A percentile compares a stretch with the other conserved stretches of the same genome.
Evolutionary conservation across 2,797 vertebrate species (phyloP).

Genomic region (Myotis findleyi): DNA sequence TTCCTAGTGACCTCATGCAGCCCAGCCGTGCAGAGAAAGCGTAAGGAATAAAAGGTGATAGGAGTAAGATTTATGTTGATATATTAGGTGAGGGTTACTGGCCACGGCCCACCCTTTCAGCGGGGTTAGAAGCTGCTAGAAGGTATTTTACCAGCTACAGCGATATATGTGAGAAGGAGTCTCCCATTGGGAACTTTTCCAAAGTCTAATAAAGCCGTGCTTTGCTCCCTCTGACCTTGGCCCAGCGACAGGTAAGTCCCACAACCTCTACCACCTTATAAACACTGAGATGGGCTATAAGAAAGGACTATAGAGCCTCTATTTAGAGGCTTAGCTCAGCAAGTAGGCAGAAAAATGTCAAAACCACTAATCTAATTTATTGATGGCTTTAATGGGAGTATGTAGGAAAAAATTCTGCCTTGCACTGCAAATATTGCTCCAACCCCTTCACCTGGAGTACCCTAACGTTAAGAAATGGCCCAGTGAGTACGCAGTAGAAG

Average conservation of each 20-base stretch:
- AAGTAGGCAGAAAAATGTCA: constrained; percentile 90
- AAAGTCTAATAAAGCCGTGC: constrained; percentile 89
- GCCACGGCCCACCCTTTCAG: constrained; percentile 51
- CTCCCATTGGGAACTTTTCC: constrained; percentile 87
- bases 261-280: constrained; percentile 90
- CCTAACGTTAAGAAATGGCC: constrained; percentile 69
- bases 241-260: constrained; percentile 87
- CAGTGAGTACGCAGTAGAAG: constrained; percentile 34
- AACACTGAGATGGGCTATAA: constrained; percentile 90
- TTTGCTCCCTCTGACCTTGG: constrained; percentile 89
- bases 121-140: constrained; percentile 85
- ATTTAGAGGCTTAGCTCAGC: constrained; percentile 88
- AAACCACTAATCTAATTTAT: constrained; percentile 90
- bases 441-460: constrained; percentile 72
- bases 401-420: constrained; percentile 84
- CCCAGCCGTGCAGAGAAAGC: constrained; percentile 63
- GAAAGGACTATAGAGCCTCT: constrained; percentile 88
- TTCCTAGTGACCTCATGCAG: constrained; percentile 71
- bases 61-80: constrained; percentile 83
- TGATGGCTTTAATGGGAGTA: constrained; percentile 86
- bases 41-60: constrained; percentile 82
- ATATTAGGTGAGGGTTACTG: constrained; percentile 84
- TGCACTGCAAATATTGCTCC: constrained; percentile 82
- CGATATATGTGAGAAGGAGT: constrained; percentile 87
- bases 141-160: constrained; percentile 87